A percentile compares a stretch with the other conserved stretches of the same genome.
Evolutionary conservation across 2,113 vertebrate species (phyloP).

Genomic region (Oryzias melastigma): DNA sequence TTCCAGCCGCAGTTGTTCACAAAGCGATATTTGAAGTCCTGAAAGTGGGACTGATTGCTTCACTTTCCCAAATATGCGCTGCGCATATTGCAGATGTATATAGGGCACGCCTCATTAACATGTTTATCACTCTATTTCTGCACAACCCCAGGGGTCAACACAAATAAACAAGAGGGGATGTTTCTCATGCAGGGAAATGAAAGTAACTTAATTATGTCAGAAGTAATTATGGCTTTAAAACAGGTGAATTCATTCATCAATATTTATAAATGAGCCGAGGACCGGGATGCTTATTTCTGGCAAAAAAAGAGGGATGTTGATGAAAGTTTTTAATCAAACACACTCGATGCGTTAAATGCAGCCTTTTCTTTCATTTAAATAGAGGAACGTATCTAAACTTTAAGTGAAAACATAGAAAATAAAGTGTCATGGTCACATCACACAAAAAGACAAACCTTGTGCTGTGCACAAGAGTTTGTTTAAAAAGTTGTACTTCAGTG

Average conservation of each 20-base stretch:
- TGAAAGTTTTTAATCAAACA: too few relatives aligned
- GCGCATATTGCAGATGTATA: background rate
- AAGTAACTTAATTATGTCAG: conserved; percentile 15
- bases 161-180: conserved; percentile 17
- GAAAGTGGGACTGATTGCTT: conserved; percentile 10
- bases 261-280: conserved; percentile 20
- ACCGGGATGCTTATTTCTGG: too few relatives aligned
- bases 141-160: conserved; percentile 25
- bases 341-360: too few relatives aligned
- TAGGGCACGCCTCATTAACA: conserved; percentile 24
- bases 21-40: conserved; percentile 15
- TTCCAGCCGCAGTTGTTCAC: background rate
- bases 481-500: too few relatives aligned
- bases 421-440: too few relatives aligned
- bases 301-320: too few relatives aligned
- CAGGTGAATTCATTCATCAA: conserved; percentile 19
- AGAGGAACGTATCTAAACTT: too few relatives aligned
- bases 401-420: too few relatives aligned
- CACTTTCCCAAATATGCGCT: background rate
- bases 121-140: conserved; percentile 37
- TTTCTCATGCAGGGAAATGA: conserved; percentile 4
- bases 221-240: conserved; percentile 15
- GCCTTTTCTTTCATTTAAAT: too few relatives aligned
- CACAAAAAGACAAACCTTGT: too few relatives aligned
- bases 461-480: too few relatives aligned